Evolutionary conservation across 2,797 vertebrate species (phyloP).

Genomic region (Oophaga sylvatica): DNA sequence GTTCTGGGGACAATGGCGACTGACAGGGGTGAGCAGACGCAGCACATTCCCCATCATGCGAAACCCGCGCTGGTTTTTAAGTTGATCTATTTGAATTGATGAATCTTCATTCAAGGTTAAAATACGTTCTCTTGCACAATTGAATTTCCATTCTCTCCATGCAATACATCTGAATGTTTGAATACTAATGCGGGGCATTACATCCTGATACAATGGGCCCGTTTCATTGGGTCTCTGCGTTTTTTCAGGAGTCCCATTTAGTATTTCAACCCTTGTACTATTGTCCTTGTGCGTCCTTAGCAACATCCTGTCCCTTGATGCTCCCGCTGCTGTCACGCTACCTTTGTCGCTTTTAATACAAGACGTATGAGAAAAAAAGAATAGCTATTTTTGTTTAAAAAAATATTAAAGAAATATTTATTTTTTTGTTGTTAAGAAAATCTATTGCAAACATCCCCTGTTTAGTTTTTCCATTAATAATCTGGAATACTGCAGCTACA

Average conservation of each 20-base stretch:
- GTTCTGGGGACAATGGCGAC: slow-evolving; percentile 52
- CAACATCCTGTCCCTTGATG: slow-evolving; percentile 24
- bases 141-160: slow-evolving; percentile 34
- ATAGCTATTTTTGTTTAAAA: neutral
- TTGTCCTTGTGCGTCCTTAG: slow-evolving; percentile 37
- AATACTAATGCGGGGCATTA: slow-evolving; percentile 56
- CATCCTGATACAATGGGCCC: slow-evolving; percentile 51
- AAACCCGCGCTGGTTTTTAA: slow-evolving; percentile 41
- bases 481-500: neutral
- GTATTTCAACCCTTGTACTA: slow-evolving; percentile 35
- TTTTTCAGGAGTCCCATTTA: slow-evolving; percentile 35
- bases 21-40: slow-evolving; percentile 46
- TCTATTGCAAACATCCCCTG: neutral
- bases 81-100: slow-evolving; percentile 55
- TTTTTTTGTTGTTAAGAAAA: neutral
- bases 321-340: neutral
- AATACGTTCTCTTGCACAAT: slow-evolving; percentile 48
- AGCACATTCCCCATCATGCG: slow-evolving; percentile 46
- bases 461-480: neutral
- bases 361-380: neutral
- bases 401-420: neutral
- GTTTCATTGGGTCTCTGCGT: slow-evolving; percentile 31
- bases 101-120: slow-evolving; percentile 57
- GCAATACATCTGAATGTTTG: slow-evolving; percentile 46
- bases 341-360: neutral